These are phyloP conservation scores for Corella eumyota DNA, from an alignment of 23 tunicate species.

Conservation along the genomic window DNA sequence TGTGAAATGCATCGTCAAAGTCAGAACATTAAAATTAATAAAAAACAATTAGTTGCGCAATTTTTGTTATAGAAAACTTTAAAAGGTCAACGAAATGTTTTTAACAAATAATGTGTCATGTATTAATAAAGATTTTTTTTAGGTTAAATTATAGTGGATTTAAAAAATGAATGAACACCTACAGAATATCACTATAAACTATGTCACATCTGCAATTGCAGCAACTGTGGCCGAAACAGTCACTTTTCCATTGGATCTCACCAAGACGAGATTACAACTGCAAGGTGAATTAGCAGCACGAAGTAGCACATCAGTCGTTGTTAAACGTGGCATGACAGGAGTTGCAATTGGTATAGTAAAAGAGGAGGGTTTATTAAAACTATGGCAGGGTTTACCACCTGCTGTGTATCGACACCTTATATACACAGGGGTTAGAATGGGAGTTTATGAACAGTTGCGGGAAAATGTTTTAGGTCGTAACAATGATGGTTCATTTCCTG, in stretches of 20 bases:
- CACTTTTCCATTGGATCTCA: conserved; percentile 63
- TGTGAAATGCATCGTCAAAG: too few species aligned
- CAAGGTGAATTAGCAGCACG: conserved; percentile 48
- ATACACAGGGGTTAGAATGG: conserved; percentile 71
- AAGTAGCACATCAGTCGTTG: neutral
- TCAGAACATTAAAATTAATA: too few species aligned
- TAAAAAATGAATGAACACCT: conserved; percentile 11
- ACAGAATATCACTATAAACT: conserved; percentile 13
- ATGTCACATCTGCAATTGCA: conserved; percentile 42
- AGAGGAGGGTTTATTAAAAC: conserved; percentile 49
- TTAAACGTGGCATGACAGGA: conserved; percentile 45
- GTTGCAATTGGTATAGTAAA: conserved; percentile 36
- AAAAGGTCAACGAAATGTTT: too few species aligned
- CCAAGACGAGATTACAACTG: conserved; percentile 64
- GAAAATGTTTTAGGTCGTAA: conserved; percentile 54
- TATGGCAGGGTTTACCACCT: conserved; percentile 71
- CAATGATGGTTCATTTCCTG: conserved; percentile 53
- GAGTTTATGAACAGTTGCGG: conserved; percentile 54
- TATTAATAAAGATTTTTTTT: too few species aligned
- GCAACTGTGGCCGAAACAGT: conserved; percentile 67
- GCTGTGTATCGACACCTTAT: conserved; percentile 56
- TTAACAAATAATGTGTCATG: too few species aligned
- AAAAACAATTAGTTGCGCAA: too few species aligned
- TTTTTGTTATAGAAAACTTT: too few species aligned
- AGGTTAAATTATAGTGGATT: too few species aligned